Evolutionary conservation across 2,888 invertebrate species (phyloP), one percentile per base, ranked within the genome.

Genomic region (Sisyra nigra): DNA sequence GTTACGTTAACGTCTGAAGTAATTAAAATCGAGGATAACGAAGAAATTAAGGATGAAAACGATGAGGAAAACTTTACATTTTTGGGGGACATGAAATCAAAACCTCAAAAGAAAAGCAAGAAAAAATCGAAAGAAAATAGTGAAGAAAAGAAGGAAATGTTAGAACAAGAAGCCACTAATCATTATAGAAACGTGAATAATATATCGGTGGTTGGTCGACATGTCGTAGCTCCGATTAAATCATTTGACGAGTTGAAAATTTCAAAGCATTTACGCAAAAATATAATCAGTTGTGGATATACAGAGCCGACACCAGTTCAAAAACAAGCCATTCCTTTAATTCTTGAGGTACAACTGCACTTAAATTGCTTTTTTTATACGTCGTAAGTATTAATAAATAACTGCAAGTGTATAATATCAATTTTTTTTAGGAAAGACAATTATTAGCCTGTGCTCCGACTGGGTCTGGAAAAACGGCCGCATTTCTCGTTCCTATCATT

Each of bases 391-490:
- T 7, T 10, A n/a, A 8, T 33, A 18, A 40, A 4, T 33, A 32
- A 41, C 29, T 40, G 7, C 39, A 14, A 33, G 30, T 33, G 40
- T 46, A 46, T 45, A 44, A 33, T 44, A 45, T 46, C 34, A 44
- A 33, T 14, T 33, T 45, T 50, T 51, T 48, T 48, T 53, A 83
- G 75, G 74, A 76, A 34, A 72, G 88, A 40, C 85, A 93, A 57
- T 63, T 96, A 29, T 71, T 97, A 53, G 93, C 91, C 1, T 92
- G 91, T 60, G 97, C 97, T 0, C 96, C 96, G 1, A 98, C 97
- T 0, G 97, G 97, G 2, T 94, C 93, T 1, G 97, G 97, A 7
- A 97, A 97, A 66, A 98, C 97, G 0, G 82, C 89, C 1, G 92
- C 96, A 0, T 97, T 96, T 63, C 68, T 96, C 0, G 59, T 94